A percentile compares a stretch with the other conserved stretches of the same genome.
These are phyloP conservation scores for Oxyura jamaicensis DNA, from an alignment of 2,113 vertebrate genomes.

Conservation along the genomic window DNA sequence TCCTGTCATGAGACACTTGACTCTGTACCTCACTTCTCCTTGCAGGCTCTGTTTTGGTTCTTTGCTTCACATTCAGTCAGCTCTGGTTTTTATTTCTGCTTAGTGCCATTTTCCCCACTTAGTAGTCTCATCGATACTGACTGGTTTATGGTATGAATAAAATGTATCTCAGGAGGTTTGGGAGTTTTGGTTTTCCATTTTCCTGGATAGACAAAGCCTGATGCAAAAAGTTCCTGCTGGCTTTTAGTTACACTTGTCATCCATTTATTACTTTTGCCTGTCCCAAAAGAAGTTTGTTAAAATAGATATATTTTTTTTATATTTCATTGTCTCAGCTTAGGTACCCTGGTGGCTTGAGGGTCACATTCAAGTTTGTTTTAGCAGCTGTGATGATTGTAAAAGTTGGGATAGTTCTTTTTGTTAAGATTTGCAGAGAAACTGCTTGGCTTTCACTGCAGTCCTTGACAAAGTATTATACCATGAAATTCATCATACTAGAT, in stretches of 20 bases:
- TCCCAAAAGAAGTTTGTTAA: neutral
- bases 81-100: neutral
- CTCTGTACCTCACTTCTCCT: neutral
- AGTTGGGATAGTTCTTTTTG: neutral
- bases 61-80: neutral
- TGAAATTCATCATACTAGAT: neutral
- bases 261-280: conserved; percentile 28
- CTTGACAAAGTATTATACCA: neutral
- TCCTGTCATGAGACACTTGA: conserved; percentile 13
- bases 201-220: neutral
- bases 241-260: conserved; percentile 36
- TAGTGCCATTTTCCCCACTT: neutral
- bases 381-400: conserved; percentile 40
- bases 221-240: conserved; percentile 10
- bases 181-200: neutral
- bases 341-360: conserved; percentile 12
- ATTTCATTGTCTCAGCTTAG: neutral
- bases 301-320: conserved; percentile 29
- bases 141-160: conserved; percentile 8
- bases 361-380: conserved; percentile 48
- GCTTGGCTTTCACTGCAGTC: neutral
- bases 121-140: neutral
- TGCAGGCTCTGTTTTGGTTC: neutral
- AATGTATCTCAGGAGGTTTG: neutral
- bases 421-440: neutral